A percentile compares a stretch with the other conserved stretches of the same genome.
phyloP scores from a whole-genome alignment of 1,140 invertebrate genomes.

The Ladona fulva region DNA sequence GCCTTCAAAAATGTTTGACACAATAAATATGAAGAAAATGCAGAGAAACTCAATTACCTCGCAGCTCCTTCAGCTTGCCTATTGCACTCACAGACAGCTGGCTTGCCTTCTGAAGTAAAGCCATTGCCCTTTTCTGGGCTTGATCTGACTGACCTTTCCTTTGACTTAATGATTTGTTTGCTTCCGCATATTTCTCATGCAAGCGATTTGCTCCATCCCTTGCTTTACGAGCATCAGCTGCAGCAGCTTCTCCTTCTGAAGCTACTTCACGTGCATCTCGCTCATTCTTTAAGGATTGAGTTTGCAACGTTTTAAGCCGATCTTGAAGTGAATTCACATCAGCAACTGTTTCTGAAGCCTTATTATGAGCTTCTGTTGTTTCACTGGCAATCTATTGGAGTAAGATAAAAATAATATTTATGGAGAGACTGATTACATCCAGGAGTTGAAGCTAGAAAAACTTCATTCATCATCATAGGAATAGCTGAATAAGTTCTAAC shows the following conservation, averaged over 20 bases:
- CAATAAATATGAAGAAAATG: no score
- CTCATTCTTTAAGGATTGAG: conserved; percentile 66
- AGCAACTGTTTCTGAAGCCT: conserved; percentile 58
- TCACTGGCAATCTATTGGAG: conserved; percentile 51
- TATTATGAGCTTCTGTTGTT: conserved; percentile 60
- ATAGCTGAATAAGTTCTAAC: no score
- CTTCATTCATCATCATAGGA: no score
- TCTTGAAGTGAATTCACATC: conserved; percentile 56
- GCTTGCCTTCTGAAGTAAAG: conserved; percentile 60
- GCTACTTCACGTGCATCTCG: conserved; percentile 48
- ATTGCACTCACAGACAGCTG: conserved; percentile 65
- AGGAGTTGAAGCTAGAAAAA: no score
- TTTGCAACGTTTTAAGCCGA: conserved; percentile 60
- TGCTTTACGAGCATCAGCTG: conserved; percentile 45
- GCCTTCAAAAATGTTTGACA: no score
- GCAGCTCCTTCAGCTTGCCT: conserved; percentile 60
- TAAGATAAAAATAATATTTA: conserved; percentile 12
- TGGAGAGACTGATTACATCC: no score
- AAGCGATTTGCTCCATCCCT: conserved; percentile 42
- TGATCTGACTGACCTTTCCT: conserved; percentile 52
- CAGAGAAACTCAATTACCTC: conserved; percentile 38
- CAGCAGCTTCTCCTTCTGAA: conserved; percentile 43
- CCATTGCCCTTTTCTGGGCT: conserved; percentile 61
- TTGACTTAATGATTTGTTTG: conserved; percentile 46
- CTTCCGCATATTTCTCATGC: conserved; percentile 47